These are phyloP conservation scores for Catonia carolina DNA, from an alignment of 2,888 invertebrate species.

Conservation along the genomic window DNA sequence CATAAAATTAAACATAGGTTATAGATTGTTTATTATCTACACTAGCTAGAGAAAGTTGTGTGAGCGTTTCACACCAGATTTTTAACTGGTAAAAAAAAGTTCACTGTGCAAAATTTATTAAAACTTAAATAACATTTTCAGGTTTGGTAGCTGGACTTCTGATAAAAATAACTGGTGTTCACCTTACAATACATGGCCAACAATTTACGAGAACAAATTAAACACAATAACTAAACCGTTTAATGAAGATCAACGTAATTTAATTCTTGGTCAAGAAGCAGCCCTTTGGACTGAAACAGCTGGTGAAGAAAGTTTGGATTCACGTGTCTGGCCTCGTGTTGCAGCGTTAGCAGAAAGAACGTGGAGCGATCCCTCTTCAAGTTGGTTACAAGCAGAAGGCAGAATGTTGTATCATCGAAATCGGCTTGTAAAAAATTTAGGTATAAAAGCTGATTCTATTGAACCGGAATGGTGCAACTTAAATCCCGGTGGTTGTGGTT, in stretches of 20 bases:
- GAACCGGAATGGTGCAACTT: slow-evolving; percentile 72
- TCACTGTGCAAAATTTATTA: too few species aligned
- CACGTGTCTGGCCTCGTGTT: slow-evolving; percentile 73
- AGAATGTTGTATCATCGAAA: slow-evolving; percentile 67
- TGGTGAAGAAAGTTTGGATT: slow-evolving; percentile 31
- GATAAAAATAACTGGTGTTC: slow-evolving; percentile 87
- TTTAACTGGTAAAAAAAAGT: too few species aligned
- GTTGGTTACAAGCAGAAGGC: slow-evolving; percentile 63
- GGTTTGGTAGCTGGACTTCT: slow-evolving; percentile 71
- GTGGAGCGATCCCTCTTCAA: slow-evolving; percentile 63
- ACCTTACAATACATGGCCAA: slow-evolving; percentile 86
- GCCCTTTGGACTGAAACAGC: slow-evolving; percentile 78
- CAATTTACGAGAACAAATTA: slow-evolving; percentile 63
- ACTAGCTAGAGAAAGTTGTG: too few species aligned
- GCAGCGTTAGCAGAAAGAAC: slow-evolving; percentile 78
- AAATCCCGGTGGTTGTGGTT: too few species aligned
- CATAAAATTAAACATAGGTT: too few species aligned
- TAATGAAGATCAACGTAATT: slow-evolving; percentile 32
- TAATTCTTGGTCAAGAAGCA: slow-evolving; percentile 41
- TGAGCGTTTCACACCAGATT: too few species aligned
- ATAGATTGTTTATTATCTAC: too few species aligned
- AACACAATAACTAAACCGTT: slow-evolving; percentile 37
- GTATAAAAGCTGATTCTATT: slow-evolving; percentile 65
- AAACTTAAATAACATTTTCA: too few species aligned
- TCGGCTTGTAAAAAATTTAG: slow-evolving; percentile 56